Evolutionary conservation across 1,140 invertebrate genomes (phyloP).

Genomic region (Hestina assimilis): DNA sequence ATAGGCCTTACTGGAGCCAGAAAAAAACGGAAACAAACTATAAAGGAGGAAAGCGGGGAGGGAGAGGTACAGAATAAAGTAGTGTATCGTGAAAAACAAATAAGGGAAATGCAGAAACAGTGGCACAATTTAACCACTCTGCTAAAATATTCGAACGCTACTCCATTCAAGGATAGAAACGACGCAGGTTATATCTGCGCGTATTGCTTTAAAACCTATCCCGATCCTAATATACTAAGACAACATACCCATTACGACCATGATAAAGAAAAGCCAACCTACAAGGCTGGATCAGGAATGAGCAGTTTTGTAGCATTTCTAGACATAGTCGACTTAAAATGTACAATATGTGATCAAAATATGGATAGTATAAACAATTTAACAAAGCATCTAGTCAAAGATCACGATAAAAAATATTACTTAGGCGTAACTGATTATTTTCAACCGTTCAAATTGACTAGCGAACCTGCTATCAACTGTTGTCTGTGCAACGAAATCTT

Average conservation of each 20-base stretch:
- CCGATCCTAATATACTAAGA: constrained; percentile 49
- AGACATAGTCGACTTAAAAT: constrained; percentile 65
- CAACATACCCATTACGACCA: constrained; percentile 57
- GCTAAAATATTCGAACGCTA: constrained; percentile 63
- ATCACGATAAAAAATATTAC: constrained; percentile 62
- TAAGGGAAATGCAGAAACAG: constrained; percentile 69
- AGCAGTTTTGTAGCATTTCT: constrained; percentile 63
- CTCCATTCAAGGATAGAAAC: constrained; percentile 68
- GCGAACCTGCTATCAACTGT: constrained; percentile 60
- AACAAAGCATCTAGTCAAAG: constrained; percentile 56
- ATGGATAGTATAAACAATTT: constrained; percentile 48
- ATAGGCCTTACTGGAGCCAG: constrained; percentile 63
- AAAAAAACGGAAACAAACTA: constrained; percentile 53
- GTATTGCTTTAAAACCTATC: constrained; percentile 63
- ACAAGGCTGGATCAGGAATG: constrained; percentile 60
- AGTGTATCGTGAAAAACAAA: constrained; percentile 50
- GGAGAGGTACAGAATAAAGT: constrained; percentile 36
- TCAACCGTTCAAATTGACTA: constrained; percentile 61
- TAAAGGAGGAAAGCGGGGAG: constrained; percentile 47
- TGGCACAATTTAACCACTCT: constrained; percentile 65
- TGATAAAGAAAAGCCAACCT: constrained; percentile 54
- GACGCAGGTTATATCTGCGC: constrained; percentile 67
- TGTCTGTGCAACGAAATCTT: constrained; percentile 59
- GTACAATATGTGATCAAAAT: constrained; percentile 50
- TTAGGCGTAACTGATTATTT: constrained; percentile 60